A percentile compares a stretch with the other conserved stretches of the same genome.
Evolutionary conservation across 2,113 vertebrate genomes (phyloP).

Genomic region (Camarhynchus parvulus): DNA sequence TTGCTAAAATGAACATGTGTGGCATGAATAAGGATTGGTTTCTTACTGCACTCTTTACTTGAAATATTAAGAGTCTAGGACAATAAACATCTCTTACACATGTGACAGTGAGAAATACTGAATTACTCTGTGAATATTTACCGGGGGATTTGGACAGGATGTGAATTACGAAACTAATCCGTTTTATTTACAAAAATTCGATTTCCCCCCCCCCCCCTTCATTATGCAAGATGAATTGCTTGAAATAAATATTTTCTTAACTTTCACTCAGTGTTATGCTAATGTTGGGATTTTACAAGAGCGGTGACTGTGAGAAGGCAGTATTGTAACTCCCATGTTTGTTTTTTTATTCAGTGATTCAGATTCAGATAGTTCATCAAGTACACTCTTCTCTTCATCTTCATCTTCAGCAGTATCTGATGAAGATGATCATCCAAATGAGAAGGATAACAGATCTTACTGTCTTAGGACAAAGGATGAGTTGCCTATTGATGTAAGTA

Average conservation of each 20-base stretch:
- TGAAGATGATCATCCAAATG: conserved; percentile 63
- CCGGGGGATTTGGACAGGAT: not conserved
- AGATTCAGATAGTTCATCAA: conserved; percentile 75
- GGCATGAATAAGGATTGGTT: not conserved
- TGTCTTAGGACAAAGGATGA: conserved; percentile 75
- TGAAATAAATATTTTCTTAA: not conserved
- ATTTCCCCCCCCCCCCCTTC: not conserved
- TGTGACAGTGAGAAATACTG: not conserved
- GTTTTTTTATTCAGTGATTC: conserved; percentile 62
- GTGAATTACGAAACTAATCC: not conserved
- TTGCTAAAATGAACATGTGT: not conserved
- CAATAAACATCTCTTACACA: not conserved
- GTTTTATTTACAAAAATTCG: not conserved
- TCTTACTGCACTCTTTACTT: not conserved
- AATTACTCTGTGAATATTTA: not conserved
- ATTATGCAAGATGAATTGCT: not conserved
- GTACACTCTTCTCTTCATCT: not conserved
- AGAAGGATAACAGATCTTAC: conserved; percentile 56
- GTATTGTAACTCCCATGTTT: not conserved
- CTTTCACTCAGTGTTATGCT: not conserved
- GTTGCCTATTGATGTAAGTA: conserved; percentile 76
- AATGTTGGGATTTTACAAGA: not conserved
- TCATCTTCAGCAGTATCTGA: conserved; percentile 50
- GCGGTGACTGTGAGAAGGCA: not conserved
- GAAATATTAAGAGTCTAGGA: not conserved